Base-by-base conservation (phyloP, 2,797 vertebrate genomes). In the Lutjanus campechanus region DNA sequence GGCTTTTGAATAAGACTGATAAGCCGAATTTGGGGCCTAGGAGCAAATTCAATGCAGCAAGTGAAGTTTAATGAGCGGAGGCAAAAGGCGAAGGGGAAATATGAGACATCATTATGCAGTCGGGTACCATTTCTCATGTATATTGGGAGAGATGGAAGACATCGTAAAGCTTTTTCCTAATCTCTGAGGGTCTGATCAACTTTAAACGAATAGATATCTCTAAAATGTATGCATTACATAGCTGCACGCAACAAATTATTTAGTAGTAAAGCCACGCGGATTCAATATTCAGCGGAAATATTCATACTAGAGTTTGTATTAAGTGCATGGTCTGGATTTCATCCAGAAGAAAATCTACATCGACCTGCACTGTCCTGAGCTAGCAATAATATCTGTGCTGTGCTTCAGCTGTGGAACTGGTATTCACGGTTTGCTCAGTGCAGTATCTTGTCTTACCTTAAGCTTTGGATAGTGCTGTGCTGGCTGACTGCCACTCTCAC, bases 1-100 rank as follows among this genome's bases (percentile, higher is more conserved):
- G 63, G 81, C 67, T 72, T 86, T 79, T 81, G 76, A 90, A 88
- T 25, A 60, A 76, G 78, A 85, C 66, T 69, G 84, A 89, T 85
- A 80, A 88, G 87, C 77, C n/a, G 71, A 86, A 90, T 88, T 73
- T 12, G 20, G 36, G 76, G 79, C 50, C 74, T 84, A 54, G 77
- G 86, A 85, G 86, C 69, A 88, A 86, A 84, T 85, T 74, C 62
- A 73, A 84, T 84, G 77, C 85, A 85, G 88, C 70, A 76, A 90
- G 83, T 83, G 73, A 81, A 62, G 82, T 88, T 82, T 84, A 92
- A 89, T 91, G 90, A 90, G 79, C 36, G 17, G 68, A 89, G 68
- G 80, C 81, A 82, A 82, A 85, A 79, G 61, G 53, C 46, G 25
- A 83, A 74, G 70, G 56, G 54, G 51, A 79, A 81, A 90, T 79